These are phyloP conservation scores for Drosophila sechellia DNA, from an alignment of 1,140 invertebrate genomes.

Conservation along the genomic window DNA sequence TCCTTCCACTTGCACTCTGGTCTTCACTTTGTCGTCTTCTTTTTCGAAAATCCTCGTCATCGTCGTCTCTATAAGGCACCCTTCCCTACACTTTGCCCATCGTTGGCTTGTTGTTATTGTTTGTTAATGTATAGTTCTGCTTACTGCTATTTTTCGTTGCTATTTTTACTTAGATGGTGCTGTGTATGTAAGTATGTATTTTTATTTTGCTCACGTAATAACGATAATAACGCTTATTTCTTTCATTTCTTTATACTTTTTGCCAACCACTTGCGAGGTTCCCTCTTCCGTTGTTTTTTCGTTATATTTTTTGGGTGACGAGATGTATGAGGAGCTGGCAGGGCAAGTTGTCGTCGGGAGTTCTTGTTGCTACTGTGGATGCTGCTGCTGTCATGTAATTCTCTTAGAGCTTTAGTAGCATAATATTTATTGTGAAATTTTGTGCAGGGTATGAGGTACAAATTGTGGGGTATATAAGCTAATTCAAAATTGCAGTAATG, in stretches of 20 bases:
- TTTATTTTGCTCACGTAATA: constrained; percentile 60
- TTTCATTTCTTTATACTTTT: constrained; percentile 59
- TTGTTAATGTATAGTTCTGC: constrained; percentile 64
- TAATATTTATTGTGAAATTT: constrained; percentile 55
- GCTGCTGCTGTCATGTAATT: constrained; percentile 58
- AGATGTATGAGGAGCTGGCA: constrained; percentile 1
- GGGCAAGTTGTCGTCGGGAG: constrained; percentile 30
- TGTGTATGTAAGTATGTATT: too few relatives aligned
- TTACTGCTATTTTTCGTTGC: constrained; percentile 22
- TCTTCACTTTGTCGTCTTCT: constrained; percentile 48
- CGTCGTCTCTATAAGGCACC: constrained; percentile 11
- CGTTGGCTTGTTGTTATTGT: constrained; percentile 48
- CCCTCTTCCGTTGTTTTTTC: constrained; percentile 15
- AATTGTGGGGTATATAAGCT: constrained; percentile 3
- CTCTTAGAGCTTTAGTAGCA: constrained; percentile 54
- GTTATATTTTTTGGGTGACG: constrained; percentile 16
- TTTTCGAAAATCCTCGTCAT: constrained; percentile 40
- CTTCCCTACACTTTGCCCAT: constrained; percentile 8
- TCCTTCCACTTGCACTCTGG: constrained; percentile 58
- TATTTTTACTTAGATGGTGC: constrained; percentile 28
- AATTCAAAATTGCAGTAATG: background rate
- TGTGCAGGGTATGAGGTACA: background rate
- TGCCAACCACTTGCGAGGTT: constrained; percentile 53
- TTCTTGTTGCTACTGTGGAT: constrained; percentile 13
- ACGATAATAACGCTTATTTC: constrained; percentile 68